Base-by-base conservation (phyloP, 2,113 vertebrate genomes). In the Phrynocephalus versicolor region DNA sequence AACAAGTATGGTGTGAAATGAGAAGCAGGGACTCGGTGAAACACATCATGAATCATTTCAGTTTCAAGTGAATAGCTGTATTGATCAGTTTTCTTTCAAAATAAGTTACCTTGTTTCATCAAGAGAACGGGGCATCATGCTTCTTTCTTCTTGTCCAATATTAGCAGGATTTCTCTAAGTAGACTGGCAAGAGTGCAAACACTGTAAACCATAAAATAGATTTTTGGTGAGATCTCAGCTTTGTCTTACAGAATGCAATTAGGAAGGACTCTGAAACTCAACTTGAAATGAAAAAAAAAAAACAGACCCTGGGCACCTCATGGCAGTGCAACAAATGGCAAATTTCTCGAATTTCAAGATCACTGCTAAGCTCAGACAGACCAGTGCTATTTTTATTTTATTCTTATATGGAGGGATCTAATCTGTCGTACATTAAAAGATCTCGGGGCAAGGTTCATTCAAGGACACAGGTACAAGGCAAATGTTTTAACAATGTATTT, bases 61-160 rank as follows among this genome's bases (percentile, higher is more conserved):
- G 65, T 72, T 90, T 92, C 93, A 95, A 89, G 87, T 84, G 92
- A 92, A 92, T 88, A 93, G 79, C 67, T 91, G 71, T 92, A 88
- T 92, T 93, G 89, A 87, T 95, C 85, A 0, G 0, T 18, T 76
- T 81, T 76, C 62, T 87, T 88, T 93, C 88, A 90, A 90, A 95
- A 89, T 85, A 92, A 89, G 85, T 35, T 60, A 90, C 85, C 90
- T 84, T 77, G 82, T 88, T 94, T 93, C 90, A 90, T 60, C 45
- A 30, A 67, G 25, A 91, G 89, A 91, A 65, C 91, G 65, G 75
- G 39, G 79, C 8, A 35, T 83, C 62, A 55, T 70, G 33, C 21
- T 23, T 8, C 9, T 67, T 39, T 87, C 88, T 69, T 85, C 35
- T 83, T 19, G 25, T 41, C 81, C 73, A 87, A 90, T 90, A 57